phyloP scores from a whole-genome alignment of 2,888 invertebrate species.

The Bugula neritina region DNA sequence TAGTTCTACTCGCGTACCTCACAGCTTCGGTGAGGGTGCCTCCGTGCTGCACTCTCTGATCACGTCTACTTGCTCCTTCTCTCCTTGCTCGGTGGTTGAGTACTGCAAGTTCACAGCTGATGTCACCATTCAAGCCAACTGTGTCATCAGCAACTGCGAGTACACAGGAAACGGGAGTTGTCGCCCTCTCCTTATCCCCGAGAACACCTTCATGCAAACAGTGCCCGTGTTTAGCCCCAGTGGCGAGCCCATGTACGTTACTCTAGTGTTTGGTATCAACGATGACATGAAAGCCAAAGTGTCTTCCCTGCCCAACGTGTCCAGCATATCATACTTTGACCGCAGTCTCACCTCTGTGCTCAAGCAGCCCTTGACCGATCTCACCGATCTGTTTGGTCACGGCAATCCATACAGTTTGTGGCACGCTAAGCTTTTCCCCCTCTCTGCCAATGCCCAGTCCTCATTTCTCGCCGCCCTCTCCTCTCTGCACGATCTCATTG shows the following conservation, averaged over 20 bases:
- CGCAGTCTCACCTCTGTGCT: constrained; percentile 32
- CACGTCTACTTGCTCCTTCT: constrained; percentile 34
- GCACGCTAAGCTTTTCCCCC: constrained; percentile 42
- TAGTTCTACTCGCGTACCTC: neutral
- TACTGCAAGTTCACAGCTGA: constrained; percentile 47
- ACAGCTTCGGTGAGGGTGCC: constrained; percentile 33
- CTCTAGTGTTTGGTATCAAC: constrained; percentile 41
- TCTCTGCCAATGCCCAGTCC: constrained; percentile 35
- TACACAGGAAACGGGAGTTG: constrained; percentile 24
- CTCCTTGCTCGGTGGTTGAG: constrained; percentile 44
- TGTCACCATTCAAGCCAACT: constrained; percentile 39
- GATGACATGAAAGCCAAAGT: constrained; percentile 46
- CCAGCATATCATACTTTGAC: constrained; percentile 36
- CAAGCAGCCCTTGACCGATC: neutral
- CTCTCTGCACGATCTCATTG: neutral
- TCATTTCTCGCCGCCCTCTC: constrained; percentile 34
- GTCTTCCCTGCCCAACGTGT: constrained; percentile 29
- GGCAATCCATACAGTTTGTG: constrained; percentile 36
- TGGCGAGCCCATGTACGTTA: constrained; percentile 37
- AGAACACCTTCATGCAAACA: constrained; percentile 45
- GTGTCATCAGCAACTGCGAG: constrained; percentile 52
- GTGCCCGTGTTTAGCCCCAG: constrained; percentile 37
- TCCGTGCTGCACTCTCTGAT: constrained; percentile 49
- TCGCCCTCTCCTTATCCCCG: constrained; percentile 33
- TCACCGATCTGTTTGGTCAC: neutral